Base-by-base conservation (phyloP, 2,113 vertebrate species). In the Gallinago media region DNA sequence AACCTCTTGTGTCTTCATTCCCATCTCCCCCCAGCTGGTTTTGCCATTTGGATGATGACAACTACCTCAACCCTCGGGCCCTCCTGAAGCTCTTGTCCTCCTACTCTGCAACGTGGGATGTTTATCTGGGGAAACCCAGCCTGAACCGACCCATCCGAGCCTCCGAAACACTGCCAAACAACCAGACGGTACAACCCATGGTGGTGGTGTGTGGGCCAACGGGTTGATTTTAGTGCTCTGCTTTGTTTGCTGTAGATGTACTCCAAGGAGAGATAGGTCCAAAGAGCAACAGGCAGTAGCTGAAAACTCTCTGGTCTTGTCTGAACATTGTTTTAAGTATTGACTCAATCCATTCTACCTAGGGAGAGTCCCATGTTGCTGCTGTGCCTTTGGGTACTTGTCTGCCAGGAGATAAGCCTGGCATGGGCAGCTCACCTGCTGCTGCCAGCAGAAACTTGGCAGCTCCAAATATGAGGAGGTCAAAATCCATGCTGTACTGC, bases 31-130 rank as follows among this genome's bases (percentile, higher is more conserved):
- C 2, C 58, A 98, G 98, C 63, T 99, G 99, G 99, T 99, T 99
- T 96, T 99, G 99, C 85, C 99, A 99, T 7, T 98, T 99, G 75
- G 99, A 99, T 21, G 99, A 99, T 0, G 99, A 99, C 83, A 99
- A 99, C 97, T 99, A 99, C 9, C 75, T 99, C 89, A 99, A 99
- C 92, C 97, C 98, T 8, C 67, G 20, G 32, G 98, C 98, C 0
- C 98, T 99, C 73, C 95, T 99, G 50, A 96, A 96, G 72, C 96
- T 99, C 85, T 98, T 99, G 72, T 97, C 95, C 1, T 81, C 97
- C 67, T 99, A 99, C 47, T 97, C 98, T 1, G 96, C 40, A 3
- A 88, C 92, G 3, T 68, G 78, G 1, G 99, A 99, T 1, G 38
- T 99, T 93, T 99, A 99, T 7, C 81, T 99, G 67, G 99, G 99